Evolutionary conservation across 2,797 vertebrate species (phyloP).

Genomic region (Alcedo quadribrachys): DNA sequence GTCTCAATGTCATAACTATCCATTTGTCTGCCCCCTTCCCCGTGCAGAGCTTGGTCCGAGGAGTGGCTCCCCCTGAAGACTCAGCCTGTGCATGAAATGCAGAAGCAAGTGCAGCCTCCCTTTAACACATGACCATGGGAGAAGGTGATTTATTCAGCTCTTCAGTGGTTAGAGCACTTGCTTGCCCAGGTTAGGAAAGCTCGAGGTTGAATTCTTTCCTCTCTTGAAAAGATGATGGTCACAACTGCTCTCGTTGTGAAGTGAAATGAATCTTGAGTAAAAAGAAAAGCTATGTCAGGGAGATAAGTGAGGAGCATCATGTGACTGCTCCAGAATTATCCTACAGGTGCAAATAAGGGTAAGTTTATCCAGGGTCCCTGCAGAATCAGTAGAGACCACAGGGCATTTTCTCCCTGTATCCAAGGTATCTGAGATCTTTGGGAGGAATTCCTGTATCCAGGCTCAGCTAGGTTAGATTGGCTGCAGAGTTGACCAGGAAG

Average conservation of each 20-base stretch:
- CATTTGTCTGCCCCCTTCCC: constrained; percentile 47
- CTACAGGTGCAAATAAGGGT: not conserved
- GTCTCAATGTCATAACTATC: constrained; percentile 61
- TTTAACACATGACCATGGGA: not conserved
- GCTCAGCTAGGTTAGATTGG: not conserved
- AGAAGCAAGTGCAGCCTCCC: constrained; percentile 14
- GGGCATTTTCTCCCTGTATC: not conserved
- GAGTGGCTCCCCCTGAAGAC: constrained; percentile 21
- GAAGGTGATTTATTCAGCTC: constrained; percentile 11
- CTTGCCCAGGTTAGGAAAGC: not conserved
- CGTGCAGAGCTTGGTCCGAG: not conserved
- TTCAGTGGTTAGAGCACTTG: not conserved
- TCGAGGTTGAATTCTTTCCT: not conserved
- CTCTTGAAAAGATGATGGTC: not conserved
- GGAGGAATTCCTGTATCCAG: not conserved
- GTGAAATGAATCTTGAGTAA: not conserved
- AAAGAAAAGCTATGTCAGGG: not conserved
- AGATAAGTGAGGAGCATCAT: not conserved
- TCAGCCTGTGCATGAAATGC: constrained; percentile 10
- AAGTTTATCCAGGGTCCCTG: not conserved
- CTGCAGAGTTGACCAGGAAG: not conserved
- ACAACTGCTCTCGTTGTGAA: not conserved
- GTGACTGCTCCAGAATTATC: not conserved
- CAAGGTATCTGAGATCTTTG: not conserved
- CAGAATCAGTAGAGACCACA: not conserved